These are phyloP conservation scores for Drosophila takahashii DNA, from an alignment of 1,140 invertebrate species.

Conservation along the genomic window DNA sequence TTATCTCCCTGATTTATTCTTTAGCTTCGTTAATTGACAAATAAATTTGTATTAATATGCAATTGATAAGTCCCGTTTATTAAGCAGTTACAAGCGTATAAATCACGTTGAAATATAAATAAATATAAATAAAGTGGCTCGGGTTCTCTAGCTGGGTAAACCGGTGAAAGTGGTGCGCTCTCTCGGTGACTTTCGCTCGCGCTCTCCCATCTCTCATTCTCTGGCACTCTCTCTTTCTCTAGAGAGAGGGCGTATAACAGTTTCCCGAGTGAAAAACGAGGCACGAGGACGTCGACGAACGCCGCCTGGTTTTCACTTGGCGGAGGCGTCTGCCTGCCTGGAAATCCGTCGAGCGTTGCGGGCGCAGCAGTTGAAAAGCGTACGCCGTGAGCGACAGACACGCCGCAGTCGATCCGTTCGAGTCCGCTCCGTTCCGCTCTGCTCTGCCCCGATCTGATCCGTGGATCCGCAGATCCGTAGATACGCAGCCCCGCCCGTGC, in stretches of 20 bases:
- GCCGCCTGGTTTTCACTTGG: slow-evolving; percentile 8
- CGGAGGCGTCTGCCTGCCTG: slow-evolving; percentile 41
- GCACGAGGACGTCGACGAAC: slow-evolving; percentile 15
- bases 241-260: slow-evolving; percentile 41
- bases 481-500: slow-evolving; percentile 15
- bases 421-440: slow-evolving; percentile 14
- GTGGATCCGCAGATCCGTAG: not conserved
- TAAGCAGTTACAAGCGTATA: slow-evolving; percentile 56
- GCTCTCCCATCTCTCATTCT: not conserved
- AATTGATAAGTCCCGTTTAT: slow-evolving; percentile 53
- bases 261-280: slow-evolving; percentile 30
- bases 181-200: not conserved
- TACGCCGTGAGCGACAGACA: slow-evolving; percentile 73
- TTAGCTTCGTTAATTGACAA: slow-evolving; percentile 6
- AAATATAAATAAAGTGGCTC: slow-evolving; percentile 41
- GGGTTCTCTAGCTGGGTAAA: not conserved
- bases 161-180: slow-evolving; percentile 26
- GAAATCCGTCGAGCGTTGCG: slow-evolving; percentile 73
- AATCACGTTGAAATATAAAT: slow-evolving; percentile 65
- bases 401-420: slow-evolving; percentile 39
- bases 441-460: slow-evolving; percentile 6
- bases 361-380: slow-evolving; percentile 68
- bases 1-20: not conserved
- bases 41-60: slow-evolving; percentile 42
- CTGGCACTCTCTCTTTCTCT: not conserved